Evolutionary conservation across 2,797 vertebrate species (phyloP).

Genomic region (Tauraco hartlaubi): DNA sequence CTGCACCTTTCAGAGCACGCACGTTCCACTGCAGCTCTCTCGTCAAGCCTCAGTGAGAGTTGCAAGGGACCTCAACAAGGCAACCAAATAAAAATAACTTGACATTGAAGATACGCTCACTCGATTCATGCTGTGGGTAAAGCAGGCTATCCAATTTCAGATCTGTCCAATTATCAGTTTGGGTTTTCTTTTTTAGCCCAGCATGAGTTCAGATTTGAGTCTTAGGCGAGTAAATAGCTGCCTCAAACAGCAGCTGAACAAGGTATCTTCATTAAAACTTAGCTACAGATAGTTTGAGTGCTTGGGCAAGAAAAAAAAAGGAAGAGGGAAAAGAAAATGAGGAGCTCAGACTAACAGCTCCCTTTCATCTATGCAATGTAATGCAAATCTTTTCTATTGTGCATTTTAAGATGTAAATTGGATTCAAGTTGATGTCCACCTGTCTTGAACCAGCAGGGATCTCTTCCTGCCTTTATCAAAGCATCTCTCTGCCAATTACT

Average conservation of each 20-base stretch:
- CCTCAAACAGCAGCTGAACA: conserved; percentile 34
- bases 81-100: conserved; percentile 23
- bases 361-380: conserved; percentile 53
- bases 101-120: neutral
- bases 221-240: conserved; percentile 23
- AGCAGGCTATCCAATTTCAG: neutral
- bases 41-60: neutral
- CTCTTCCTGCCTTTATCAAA: conserved; percentile 60
- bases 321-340: conserved; percentile 12
- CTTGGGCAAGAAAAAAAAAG: conserved; percentile 5
- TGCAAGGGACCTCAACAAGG: neutral
- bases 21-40: neutral
- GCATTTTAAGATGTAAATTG: conserved; percentile 69
- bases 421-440: conserved; percentile 74
- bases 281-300: conserved; percentile 26
- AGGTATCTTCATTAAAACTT: conserved; percentile 74
- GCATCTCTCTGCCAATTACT: conserved; percentile 70
- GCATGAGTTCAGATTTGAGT: conserved; percentile 34
- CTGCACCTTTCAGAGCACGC: neutral
- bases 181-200: conserved; percentile 37
- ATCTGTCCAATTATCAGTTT: conserved; percentile 49
- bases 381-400: conserved; percentile 50
- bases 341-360: conserved; percentile 48
- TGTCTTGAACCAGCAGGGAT: conserved; percentile 74
- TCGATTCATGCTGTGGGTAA: conserved; percentile 4